Base-by-base conservation (phyloP, 2,888 invertebrate genomes). In the Galerucella nymphaeae region DNA sequence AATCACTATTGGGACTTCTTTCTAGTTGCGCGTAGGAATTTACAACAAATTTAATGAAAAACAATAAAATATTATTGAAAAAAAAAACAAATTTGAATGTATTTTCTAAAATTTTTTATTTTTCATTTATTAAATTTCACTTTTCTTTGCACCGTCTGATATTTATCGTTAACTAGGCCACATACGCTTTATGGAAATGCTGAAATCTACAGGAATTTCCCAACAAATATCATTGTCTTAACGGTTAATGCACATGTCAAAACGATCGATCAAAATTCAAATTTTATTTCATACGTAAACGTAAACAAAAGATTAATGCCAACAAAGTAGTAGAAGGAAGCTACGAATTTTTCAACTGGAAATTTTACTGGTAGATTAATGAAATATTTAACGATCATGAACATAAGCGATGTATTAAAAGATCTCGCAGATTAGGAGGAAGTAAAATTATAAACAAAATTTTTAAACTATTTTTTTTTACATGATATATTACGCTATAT, bases 221-320 rank as follows among this genome's bases (percentile, higher is more conserved):
- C 59, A 59, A 59, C 30, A 53, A 30, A 38, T 38, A 59, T 59
- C 59, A 59, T 59, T 59, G 59, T 59, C n/a, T 30, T 38, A 59
- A 59, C 38, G 59, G 14, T 30, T n/a, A 59, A 59, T 59, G 14
- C 16, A 38, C 38, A 38, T 38, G 59, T 38, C 38, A 59, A 30
- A 38, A 14, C 59, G 14, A 59, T 59, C 59, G n/a, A 59, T 59
- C 59, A 59, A 59, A 59, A 30, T 30, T 59, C n/a, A 59, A 59
- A 59, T 59, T 38, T 38, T 16, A 18, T 59, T 59, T 59, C 14
- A n/a, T 59, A 59, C n/a, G 16, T 38, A 59, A 59, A 38, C 59
- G n/a, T 14, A 59, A 59, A 59, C 59, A 59, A 59, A 59, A 59
- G 59, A 59, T 59, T n/a, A 38, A 9, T 59, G 59, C 18, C 59